Base-by-base conservation (phyloP, 2,113 vertebrate species). In the Sitta europaea region DNA sequence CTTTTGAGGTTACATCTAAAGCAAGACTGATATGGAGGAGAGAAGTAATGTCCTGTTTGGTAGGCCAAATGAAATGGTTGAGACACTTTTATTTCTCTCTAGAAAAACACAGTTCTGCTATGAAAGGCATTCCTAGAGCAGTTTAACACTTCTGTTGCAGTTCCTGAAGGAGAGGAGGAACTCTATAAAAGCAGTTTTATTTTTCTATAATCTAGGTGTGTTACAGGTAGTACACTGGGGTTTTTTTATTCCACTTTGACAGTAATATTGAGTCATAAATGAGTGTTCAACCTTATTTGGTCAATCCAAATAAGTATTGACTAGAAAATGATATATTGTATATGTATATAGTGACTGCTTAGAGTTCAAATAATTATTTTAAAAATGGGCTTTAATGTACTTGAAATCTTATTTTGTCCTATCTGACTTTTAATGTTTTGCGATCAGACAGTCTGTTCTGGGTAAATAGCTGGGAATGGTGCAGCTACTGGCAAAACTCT, bases 91-190 rank as follows among this genome's bases (percentile, higher is more conserved):
- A 23, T 43, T 94, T 92, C 88, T 88, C 78, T 76, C 72, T 78
- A 77, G 78, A 95, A 91, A 86, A 51, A 55, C 40, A 33, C 6
- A 42, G 68, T 47, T 94, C 90, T 68, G 63, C 89, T 88, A 53
- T 86, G 91, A 92, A 90, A 88, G 85, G 90, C 55, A 36, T 76
- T 90, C 90, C 94, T 93, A 73, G 81, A 77, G 88, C 93, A 89
- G 72, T 62, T 83, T 28, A 86, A 53, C 79, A 8, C 22, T 95
- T 92, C 54, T 50, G 38, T 78, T 92, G 65, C 63, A 61, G 92
- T 91, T 92, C 47, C 33, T 43, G 78, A 76, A 61, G 58, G 68
- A 85, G 28, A 73, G 31, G 77, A 86, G 85, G 67, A 31, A 24
- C 65, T 68, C 78, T 93, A 75, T 67, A 29, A 65, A 83, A n/a